These are phyloP conservation scores for Trachurus trachurus DNA, from an alignment of 2,797 vertebrate genomes.

Conservation along the genomic window DNA sequence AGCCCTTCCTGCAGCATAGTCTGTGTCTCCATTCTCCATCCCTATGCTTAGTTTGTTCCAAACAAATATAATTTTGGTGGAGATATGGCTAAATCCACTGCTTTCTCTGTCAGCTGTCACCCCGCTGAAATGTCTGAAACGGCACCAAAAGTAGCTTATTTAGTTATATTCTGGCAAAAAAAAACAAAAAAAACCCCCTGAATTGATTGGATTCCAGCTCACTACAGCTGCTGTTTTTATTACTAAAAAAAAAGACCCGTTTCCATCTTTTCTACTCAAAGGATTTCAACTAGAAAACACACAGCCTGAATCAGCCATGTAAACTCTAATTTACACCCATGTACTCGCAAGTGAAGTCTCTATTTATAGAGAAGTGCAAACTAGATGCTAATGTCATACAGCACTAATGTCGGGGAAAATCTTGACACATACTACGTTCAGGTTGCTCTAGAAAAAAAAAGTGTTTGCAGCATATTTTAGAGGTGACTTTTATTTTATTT, in stretches of 20 bases:
- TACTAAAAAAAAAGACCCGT: not conserved
- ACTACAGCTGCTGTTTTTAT: not conserved
- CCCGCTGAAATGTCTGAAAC: not conserved
- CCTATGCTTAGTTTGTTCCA: not conserved
- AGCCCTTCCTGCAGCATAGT: not conserved
- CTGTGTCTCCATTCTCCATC: not conserved
- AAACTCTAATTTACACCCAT: not conserved
- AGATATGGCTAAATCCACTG: not conserved
- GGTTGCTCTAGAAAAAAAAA: not conserved
- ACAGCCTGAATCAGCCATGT: not conserved
- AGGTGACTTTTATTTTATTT: constrained; percentile 23
- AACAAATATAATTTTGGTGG: not conserved
- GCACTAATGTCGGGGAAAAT: not conserved
- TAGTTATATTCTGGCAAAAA: not conserved
- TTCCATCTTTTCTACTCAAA: not conserved
- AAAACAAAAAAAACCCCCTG: too few species aligned
- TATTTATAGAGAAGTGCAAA: not conserved
- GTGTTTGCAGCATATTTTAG: constrained; percentile 9
- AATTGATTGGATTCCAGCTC: not conserved
- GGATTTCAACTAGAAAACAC: not conserved
- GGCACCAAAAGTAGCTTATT: not conserved
- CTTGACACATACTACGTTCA: not conserved
- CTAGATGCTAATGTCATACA: not conserved
- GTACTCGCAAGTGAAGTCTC: not conserved
- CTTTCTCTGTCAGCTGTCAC: not conserved